These are phyloP conservation scores for Protomyctophum bolini DNA, from an alignment of 2,113 vertebrate species.

Conservation along the genomic window DNA sequence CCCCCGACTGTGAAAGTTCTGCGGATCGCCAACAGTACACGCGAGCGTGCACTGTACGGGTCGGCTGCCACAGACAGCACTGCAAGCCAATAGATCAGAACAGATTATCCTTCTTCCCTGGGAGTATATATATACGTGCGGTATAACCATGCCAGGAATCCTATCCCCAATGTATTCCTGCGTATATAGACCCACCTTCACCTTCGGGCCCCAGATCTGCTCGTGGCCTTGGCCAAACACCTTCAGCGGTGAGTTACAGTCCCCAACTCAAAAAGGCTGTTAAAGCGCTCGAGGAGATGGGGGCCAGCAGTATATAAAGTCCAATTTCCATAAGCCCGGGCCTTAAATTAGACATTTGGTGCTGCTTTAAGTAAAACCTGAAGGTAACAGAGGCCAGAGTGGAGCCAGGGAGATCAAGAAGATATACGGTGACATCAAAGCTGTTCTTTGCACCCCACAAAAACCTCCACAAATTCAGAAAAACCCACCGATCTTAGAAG, in stretches of 20 bases:
- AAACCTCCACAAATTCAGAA: conserved; percentile 52
- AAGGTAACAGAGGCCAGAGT: conserved; percentile 48
- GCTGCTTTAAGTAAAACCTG: conserved; percentile 62
- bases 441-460: conserved; percentile 60
- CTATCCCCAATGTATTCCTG: too few species aligned
- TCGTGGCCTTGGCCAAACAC: conserved; percentile 22
- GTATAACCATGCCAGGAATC: too few species aligned
- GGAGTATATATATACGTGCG: too few species aligned
- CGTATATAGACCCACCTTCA: too few species aligned
- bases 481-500: conserved; percentile 38
- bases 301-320: conserved; percentile 58
- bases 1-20: too few species aligned
- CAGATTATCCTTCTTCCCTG: too few species aligned
- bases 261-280: conserved; percentile 31
- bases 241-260: conserved; percentile 46
- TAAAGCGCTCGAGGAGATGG: conserved; percentile 26
- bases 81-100: too few species aligned
- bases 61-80: too few species aligned
- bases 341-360: conserved; percentile 65
- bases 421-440: conserved; percentile 75
- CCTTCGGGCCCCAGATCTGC: too few species aligned
- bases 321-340: conserved; percentile 68
- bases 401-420: conserved; percentile 69
- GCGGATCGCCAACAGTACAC: too few species aligned
- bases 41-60: too few species aligned